phyloP scores from a whole-genome alignment of 2,888 invertebrate species.

The Gari tellinella region DNA sequence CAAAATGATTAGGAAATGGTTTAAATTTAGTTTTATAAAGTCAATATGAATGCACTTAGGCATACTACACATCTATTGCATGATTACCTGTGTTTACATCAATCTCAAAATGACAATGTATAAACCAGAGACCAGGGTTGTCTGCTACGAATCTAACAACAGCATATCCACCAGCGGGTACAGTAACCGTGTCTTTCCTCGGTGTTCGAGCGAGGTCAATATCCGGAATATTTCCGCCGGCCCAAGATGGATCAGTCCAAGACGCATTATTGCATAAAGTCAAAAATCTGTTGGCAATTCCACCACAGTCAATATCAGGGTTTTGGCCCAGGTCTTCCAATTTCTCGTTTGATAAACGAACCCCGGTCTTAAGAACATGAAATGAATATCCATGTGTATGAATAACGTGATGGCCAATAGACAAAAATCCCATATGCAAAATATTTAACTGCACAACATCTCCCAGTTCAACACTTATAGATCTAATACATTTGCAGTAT shows the following conservation, averaged over 20 bases:
- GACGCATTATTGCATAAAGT: conserved; percentile 35
- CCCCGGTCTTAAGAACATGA: too few relatives aligned
- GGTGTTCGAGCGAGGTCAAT: conserved; percentile 62
- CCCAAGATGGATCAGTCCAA: conserved; percentile 67
- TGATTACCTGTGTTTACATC: too few relatives aligned
- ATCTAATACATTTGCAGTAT: conserved; percentile 62
- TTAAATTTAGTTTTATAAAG: too few relatives aligned
- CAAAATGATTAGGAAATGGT: too few relatives aligned
- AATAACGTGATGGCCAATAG: conserved; percentile 68
- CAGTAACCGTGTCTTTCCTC: conserved; percentile 73
- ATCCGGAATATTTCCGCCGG: conserved; percentile 56
- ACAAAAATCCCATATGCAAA: conserved; percentile 58
- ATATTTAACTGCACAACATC: conserved; percentile 70
- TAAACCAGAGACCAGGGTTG: conserved; percentile 76
- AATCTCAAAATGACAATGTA: conserved; percentile 79
- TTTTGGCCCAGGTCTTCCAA: too few relatives aligned
- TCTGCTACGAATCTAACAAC: conserved; percentile 73
- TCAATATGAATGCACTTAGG: too few relatives aligned
- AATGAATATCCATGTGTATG: too few relatives aligned
- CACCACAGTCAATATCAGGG: too few relatives aligned
- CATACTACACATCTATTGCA: too few relatives aligned
- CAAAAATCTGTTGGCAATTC: background rate
- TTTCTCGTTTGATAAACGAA: too few relatives aligned
- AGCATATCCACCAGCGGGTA: conserved; percentile 76
- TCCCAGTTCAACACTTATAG: conserved; percentile 49